Evolutionary conservation across 2,888 invertebrate species (phyloP).

Genomic region (Epicampocera succincta): DNA sequence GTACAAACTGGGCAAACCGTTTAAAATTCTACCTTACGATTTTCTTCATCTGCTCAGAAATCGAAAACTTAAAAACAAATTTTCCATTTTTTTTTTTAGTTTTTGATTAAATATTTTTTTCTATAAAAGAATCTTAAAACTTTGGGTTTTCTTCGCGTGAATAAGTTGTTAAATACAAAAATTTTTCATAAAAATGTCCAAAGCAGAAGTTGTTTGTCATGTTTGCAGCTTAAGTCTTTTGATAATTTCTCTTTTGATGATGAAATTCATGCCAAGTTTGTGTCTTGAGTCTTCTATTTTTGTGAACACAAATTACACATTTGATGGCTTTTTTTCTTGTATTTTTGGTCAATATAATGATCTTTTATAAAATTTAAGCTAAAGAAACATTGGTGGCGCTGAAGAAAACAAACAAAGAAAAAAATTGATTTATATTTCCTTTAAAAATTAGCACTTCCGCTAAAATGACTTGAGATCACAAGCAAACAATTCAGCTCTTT

Average conservation of each 20-base stretch:
- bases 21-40: no score
- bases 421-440: conserved; percentile 69
- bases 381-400: conserved; percentile 33
- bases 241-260: not conserved
- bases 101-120: no score
- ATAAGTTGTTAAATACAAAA: not conserved
- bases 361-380: not conserved
- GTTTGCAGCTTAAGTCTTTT: conserved; percentile 55
- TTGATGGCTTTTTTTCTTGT: conserved; percentile 27
- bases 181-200: not conserved
- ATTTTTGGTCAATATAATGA: conserved; percentile 13
- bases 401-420: conserved; percentile 31
- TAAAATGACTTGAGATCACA: conserved; percentile 62
- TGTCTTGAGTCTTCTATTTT: conserved; percentile 68
- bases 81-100: no score
- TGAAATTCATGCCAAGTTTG: conserved; percentile 43
- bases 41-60: no score
- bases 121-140: no score
- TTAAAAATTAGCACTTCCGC: conserved; percentile 69
- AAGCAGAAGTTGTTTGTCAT: not conserved
- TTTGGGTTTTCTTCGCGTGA: no score
- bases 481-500: conserved; percentile 26
- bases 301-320: conserved; percentile 7
- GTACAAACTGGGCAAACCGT: no score
- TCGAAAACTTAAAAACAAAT: no score